Percentiles rank a stretch among this genome's conserved stretches.
Evolutionary conservation across 2,113 vertebrate genomes (phyloP).

Genomic region (Nothoprocta pentlandii): DNA sequence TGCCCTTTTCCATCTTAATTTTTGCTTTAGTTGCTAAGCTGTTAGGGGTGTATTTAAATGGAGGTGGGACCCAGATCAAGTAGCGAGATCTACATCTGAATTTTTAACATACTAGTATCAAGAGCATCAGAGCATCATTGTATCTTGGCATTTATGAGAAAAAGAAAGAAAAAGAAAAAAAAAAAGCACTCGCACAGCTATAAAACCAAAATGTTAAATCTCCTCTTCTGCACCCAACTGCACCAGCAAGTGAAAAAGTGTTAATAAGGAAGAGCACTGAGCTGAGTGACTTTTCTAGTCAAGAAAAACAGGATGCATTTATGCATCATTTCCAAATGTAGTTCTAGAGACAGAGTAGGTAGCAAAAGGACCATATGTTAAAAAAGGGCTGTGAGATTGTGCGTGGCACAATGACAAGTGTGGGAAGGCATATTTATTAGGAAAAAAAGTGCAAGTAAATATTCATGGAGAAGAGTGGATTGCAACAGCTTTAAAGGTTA

Average conservation of each 20-base stretch:
- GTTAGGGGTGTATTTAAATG: neutral
- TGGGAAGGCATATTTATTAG: slow-evolving; percentile 43
- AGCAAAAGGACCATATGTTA: slow-evolving; percentile 35
- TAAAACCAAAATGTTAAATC: neutral
- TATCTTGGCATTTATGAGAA: neutral
- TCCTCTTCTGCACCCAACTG: neutral
- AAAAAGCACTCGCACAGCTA: neutral
- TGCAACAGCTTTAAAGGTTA: neutral
- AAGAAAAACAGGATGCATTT: slow-evolving; percentile 52
- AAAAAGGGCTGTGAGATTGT: neutral
- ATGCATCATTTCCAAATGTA: slow-evolving; percentile 35
- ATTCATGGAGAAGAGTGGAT: neutral
- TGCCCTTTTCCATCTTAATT: neutral
- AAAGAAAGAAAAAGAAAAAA: rapidly evolving
- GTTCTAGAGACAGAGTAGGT: slow-evolving; percentile 23
- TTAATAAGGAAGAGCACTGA: slow-evolving; percentile 5
- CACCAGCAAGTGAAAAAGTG: slow-evolving; percentile 7
- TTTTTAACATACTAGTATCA: neutral
- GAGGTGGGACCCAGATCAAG: neutral
- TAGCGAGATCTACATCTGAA: neutral
- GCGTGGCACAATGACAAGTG: neutral
- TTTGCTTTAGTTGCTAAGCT: neutral
- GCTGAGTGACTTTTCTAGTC: slow-evolving; percentile 6
- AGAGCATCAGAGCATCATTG: neutral
- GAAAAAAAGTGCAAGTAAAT: neutral